Conservation (phyloP, 2,797 vertebrate species). For the Falco berigora region DNA sequence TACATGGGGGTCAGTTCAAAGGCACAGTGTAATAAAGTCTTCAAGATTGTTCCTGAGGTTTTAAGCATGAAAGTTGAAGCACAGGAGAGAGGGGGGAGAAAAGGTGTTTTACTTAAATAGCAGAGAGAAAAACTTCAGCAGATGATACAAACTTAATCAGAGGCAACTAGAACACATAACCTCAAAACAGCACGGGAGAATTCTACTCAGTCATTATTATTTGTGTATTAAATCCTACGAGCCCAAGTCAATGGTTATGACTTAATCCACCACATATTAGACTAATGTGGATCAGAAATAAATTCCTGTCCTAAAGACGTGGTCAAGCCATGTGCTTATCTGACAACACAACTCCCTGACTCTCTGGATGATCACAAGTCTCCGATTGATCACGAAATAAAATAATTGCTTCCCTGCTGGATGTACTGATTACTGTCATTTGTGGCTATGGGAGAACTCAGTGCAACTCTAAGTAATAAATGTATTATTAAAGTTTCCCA, state of each 20-base stretch:
- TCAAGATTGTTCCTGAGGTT: not conserved
- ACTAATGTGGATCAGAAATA: not conserved
- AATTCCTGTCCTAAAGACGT: not conserved
- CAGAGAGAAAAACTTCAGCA: not conserved
- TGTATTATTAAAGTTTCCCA: not conserved
- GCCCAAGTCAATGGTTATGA: not conserved
- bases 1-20: not conserved
- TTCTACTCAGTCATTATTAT: not conserved
- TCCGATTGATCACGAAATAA: not conserved
- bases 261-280: not conserved
- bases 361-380: not conserved
- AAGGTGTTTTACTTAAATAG: not conserved
- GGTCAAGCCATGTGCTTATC: not conserved
- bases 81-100: not conserved
- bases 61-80: not conserved
- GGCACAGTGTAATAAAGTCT: not conserved
- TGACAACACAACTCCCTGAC: not conserved
- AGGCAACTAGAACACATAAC: not conserved
- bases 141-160: not conserved
- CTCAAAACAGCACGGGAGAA: not conserved
- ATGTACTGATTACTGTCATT: not conserved
- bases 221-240: not conserved
- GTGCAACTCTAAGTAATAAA: not conserved
- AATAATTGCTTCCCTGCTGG: not conserved
- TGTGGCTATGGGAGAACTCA: not conserved